Percentiles rank a stretch among this genome's conserved stretches.
These are phyloP conservation scores for Scytalopus superciliaris DNA, from an alignment of 2,113 vertebrate species.

Conservation along the genomic window DNA sequence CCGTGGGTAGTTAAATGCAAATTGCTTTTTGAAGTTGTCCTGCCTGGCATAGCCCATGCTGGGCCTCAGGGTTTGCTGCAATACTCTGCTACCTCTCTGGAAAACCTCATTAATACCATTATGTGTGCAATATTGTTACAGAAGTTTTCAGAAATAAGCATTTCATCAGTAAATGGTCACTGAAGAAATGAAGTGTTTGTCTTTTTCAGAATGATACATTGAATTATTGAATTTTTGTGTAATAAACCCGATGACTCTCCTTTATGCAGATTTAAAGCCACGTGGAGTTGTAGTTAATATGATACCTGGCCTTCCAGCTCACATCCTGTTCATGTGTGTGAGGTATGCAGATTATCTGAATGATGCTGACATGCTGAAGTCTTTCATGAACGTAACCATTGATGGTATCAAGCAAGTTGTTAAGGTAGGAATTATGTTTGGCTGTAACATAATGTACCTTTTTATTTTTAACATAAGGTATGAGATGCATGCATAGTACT, in stretches of 20 bases:
- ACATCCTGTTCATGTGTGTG: conserved; percentile 94
- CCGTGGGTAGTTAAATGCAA: background rate
- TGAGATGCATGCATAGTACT: background rate
- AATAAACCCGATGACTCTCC: background rate
- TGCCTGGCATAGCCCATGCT: background rate
- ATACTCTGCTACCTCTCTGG: background rate
- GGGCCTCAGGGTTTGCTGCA: background rate
- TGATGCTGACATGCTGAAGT: conserved; percentile 86
- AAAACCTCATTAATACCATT: background rate
- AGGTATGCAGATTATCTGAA: conserved; percentile 91
- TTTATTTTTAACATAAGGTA: background rate
- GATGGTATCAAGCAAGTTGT: conserved; percentile 86
- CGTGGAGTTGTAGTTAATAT: conserved; percentile 92
- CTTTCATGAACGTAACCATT: conserved; percentile 86
- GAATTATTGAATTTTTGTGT: background rate
- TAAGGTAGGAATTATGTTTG: conserved; percentile 73
- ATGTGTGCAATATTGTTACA: background rate
- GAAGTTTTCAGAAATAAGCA: background rate
- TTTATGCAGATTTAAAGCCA: conserved; percentile 85
- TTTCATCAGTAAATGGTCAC: background rate
- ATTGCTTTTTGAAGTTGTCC: background rate
- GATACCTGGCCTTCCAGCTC: conserved; percentile 88
- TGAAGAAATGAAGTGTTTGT: background rate
- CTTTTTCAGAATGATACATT: background rate
- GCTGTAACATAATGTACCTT: background rate